A percentile compares a stretch with the other conserved stretches of the same genome.
Evolutionary conservation across 30 jellyfish, hydroid and myxozoan genomes (phyloP).

Genomic region (Chrysaora quinquecirrha): DNA sequence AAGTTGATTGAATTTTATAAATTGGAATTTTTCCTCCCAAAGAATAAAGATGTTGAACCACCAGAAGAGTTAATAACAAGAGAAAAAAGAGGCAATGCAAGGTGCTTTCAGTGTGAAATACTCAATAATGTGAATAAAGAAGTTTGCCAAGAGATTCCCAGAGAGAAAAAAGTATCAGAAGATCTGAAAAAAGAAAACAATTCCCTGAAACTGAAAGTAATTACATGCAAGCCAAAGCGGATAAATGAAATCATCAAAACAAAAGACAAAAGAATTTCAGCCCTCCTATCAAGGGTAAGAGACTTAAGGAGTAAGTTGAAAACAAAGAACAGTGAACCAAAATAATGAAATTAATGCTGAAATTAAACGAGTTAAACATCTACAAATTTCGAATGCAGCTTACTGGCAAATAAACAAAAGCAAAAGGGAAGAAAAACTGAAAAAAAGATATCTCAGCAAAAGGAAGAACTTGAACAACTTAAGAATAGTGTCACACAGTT

Average conservation of each 20-base stretch:
- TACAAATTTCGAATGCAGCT: not conserved
- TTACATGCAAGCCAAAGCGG: not conserved
- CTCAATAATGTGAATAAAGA: not conserved
- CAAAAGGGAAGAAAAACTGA: not conserved
- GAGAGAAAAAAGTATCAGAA: not conserved
- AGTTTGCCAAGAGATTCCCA: not conserved
- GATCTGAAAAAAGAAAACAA: not conserved
- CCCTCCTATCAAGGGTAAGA: not conserved
- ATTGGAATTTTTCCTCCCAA: not conserved
- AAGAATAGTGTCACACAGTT: not conserved
- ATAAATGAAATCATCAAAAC: not conserved
- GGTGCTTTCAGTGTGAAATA: not conserved
- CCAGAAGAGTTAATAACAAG: not conserved
- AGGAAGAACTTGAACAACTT: not conserved
- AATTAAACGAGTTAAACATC: not conserved
- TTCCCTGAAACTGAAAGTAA: not conserved
- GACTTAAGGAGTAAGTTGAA: not conserved
- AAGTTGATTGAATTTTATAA: not conserved
- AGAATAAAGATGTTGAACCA: not conserved
- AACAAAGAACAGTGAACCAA: not conserved
- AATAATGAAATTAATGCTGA: not conserved
- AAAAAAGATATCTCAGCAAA: not conserved
- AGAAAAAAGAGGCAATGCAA: not conserved
- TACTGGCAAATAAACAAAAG: not conserved
- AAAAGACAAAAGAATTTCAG: constrained; percentile 2